A percentile compares a stretch with the other conserved stretches of the same genome.
Evolutionary conservation across 2,888 invertebrate species (phyloP).

Genomic region (Microdon myrmicae): DNA sequence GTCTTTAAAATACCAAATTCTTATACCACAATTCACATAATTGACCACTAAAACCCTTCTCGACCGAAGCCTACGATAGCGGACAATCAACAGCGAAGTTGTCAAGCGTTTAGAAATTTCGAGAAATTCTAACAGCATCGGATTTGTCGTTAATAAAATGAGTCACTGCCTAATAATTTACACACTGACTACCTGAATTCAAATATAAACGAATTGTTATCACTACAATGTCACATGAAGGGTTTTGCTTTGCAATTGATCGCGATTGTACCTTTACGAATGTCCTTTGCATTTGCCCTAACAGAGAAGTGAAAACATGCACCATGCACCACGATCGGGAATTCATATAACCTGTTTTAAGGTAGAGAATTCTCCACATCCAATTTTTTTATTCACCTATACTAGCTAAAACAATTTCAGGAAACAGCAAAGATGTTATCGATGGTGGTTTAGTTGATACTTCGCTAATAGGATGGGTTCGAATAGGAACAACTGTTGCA

Average conservation of each 20-base stretch:
- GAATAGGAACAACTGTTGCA: slow-evolving; percentile 99
- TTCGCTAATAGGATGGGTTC: slow-evolving; percentile 87
- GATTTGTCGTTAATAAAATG: too few species aligned
- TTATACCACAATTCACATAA: too few species aligned
- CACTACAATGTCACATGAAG: slow-evolving; percentile 30
- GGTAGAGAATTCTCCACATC: slow-evolving; percentile 69
- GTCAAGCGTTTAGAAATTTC: too few species aligned
- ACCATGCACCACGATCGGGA: slow-evolving; percentile 97
- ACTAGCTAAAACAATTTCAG: slow-evolving; percentile 67
- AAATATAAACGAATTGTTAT: too few species aligned
- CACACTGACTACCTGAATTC: too few species aligned
- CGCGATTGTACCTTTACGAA: slow-evolving; percentile 99
- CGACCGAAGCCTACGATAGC: too few species aligned
- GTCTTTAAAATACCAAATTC: too few species aligned
- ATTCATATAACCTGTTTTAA: slow-evolving; percentile 92
- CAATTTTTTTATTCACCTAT: not conserved
- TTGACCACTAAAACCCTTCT: too few species aligned
- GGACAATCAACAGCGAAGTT: too few species aligned
- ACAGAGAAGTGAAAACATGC: slow-evolving; percentile 83
- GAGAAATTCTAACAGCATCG: too few species aligned
- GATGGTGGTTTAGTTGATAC: slow-evolving; percentile 79
- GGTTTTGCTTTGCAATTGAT: slow-evolving; percentile 95
- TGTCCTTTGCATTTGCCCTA: slow-evolving; percentile 90
- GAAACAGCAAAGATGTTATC: slow-evolving; percentile 76
- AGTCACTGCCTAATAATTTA: too few species aligned